Conservation (phyloP, 2,113 vertebrate genomes). For the Camelus bactrianus region DNA sequence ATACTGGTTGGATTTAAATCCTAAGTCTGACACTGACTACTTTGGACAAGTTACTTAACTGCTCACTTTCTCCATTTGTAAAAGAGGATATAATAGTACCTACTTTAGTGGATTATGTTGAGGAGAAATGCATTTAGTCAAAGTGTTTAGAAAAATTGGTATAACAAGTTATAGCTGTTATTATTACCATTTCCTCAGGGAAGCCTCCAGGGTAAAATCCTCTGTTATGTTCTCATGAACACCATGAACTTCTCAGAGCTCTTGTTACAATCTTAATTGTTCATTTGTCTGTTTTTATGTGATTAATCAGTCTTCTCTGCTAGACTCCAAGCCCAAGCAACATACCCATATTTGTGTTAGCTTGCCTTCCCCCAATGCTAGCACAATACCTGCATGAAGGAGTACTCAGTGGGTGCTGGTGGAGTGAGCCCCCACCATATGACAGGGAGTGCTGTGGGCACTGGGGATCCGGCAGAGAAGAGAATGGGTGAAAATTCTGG, state of each 20-base stretch:
- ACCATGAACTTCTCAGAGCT: neutral
- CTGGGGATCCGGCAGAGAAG: neutral
- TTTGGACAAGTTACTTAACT: neutral
- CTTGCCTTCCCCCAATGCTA: neutral
- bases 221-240: neutral
- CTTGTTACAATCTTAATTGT: neutral
- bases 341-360: neutral
- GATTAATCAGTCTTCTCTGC: neutral
- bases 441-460: neutral
- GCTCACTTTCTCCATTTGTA: neutral
- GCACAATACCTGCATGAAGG: neutral
- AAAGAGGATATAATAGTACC: neutral
- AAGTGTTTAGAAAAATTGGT: neutral
- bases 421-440: neutral
- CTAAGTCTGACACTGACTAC: neutral
- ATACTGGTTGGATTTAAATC: neutral
- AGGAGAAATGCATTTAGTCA: neutral
- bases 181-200: neutral
- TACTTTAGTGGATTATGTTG: neutral
- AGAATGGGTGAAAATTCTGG: neutral
- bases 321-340: neutral
- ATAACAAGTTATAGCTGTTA: neutral
- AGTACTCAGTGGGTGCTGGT: neutral
- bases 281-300: neutral
- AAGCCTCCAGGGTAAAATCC: neutral